phyloP scores from a whole-genome alignment of 2,797 vertebrate genomes.

The Sitta carolinensis region DNA sequence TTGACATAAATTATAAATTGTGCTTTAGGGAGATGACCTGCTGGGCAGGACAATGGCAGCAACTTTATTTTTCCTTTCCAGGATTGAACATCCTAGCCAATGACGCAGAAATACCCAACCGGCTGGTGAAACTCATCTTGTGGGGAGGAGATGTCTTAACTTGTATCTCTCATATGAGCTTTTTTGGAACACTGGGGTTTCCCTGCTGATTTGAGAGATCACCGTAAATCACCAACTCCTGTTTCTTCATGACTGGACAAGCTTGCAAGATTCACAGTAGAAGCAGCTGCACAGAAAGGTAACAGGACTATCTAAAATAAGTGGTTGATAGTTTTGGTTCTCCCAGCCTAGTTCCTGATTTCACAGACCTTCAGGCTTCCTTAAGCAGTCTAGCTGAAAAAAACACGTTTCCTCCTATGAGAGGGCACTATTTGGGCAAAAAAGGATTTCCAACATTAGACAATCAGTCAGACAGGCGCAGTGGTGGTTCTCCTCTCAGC shows the following conservation, averaged over 20 bases:
- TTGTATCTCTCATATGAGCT: neutral
- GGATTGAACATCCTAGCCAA: conserved; percentile 71
- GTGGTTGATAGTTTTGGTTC: neutral
- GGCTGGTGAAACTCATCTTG: conserved; percentile 34
- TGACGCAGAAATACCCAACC: conserved; percentile 3
- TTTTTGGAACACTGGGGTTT: conserved; percentile 20
- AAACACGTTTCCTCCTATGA: neutral
- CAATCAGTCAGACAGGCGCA: neutral
- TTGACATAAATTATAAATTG: conserved; percentile 83
- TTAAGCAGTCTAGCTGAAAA: neutral
- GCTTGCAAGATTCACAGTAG: neutral
- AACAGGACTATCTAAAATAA: conserved; percentile 13
- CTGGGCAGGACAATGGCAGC: conserved; percentile 79
- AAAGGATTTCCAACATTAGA: neutral
- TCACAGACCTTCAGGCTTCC: neutral
- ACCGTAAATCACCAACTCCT: neutral
- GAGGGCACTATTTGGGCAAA: neutral
- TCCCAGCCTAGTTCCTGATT: neutral
- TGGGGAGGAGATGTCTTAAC: conserved; percentile 43
- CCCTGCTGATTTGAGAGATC: conserved; percentile 42
- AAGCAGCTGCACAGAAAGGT: conserved; percentile 10
- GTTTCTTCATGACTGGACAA: conserved; percentile 4
- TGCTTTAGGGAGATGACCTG: conserved; percentile 75
- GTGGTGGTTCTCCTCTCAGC: neutral
- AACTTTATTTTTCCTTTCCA: conserved; percentile 73